Evolutionary conservation across 1,140 invertebrate species (phyloP), one percentile per base, ranked within the genome.

Genomic region (Drosophila sturtevanti): DNA sequence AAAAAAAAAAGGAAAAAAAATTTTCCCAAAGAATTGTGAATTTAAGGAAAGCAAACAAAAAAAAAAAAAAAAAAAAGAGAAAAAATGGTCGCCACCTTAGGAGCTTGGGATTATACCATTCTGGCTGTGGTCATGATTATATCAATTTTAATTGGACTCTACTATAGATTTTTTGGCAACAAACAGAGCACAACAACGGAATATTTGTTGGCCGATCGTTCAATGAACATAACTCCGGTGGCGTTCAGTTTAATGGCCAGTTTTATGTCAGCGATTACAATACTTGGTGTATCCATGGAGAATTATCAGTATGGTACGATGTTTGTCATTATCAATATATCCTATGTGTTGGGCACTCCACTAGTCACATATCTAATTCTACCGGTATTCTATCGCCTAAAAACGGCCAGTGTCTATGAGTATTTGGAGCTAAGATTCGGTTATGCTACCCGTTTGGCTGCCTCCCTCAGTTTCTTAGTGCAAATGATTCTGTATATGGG

Each of bases 211-310:
- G 91, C 91, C 0, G 81, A 86, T 41, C 81, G 90, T 1, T 79
- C 75, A 0, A 92, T 92, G 87, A 63, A 74, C 14, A 93, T 97
- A 58, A 84, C 94, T 0, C 97, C 97, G 0, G 97, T 98, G 0
- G 96, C 96, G 1, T 96, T 98, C 65, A 97, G 96, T 12, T 92
- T 98, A 0, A 97, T 98, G 95, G 97, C 98, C 7, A 98, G 97
- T 41, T 98, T 99, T 86, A 98, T 99, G 96, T 98, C 97, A 0
- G 97, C 98, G 10, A 95, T 98, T 16, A 98, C 97, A 0, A 92
- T 99, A 41, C 92, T 99, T 18, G 98, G 98, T 10, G 95, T 98
- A 0, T 96, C 96, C 0, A 94, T 96, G 56, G 97, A 98, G 92
- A 97, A 96, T 92, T 98, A 98, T 89, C 94, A 93, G 67, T 96